phyloP scores from a whole-genome alignment of 2,888 invertebrate species.

The Agrochola macilenta region DNA sequence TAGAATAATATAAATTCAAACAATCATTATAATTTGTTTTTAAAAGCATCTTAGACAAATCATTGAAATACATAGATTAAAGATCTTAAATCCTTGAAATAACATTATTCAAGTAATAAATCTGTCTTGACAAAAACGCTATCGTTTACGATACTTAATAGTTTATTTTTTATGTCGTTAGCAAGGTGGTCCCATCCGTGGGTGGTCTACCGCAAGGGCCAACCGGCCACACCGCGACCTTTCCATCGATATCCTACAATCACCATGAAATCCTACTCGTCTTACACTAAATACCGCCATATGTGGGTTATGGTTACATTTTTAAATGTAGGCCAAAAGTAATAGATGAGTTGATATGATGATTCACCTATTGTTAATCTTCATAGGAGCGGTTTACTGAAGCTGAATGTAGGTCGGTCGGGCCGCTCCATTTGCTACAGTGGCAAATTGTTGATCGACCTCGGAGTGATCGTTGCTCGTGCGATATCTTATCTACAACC shows the following conservation, averaged over 20 bases:
- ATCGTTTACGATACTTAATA: conserved; percentile 73
- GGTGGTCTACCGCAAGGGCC: conserved; percentile 81
- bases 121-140: conserved; percentile 69
- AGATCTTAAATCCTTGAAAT: conserved; percentile 35
- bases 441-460: conserved; percentile 89
- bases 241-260: conserved; percentile 67
- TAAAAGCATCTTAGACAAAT: conserved; percentile 20
- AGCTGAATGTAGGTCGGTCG: conserved; percentile 87
- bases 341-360: conserved; percentile 80
- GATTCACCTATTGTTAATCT: conserved; percentile 86
- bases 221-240: conserved; percentile 66
- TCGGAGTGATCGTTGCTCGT: conserved; percentile 82
- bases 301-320: conserved; percentile 67
- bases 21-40: conserved; percentile 15
- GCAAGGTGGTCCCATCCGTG: conserved; percentile 77
- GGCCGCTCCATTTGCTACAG: conserved; percentile 88
- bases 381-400: conserved; percentile 86
- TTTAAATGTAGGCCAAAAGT: conserved; percentile 74
- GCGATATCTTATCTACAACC: conserved; percentile 85
- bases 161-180: conserved; percentile 73
- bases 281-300: conserved; percentile 63
- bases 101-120: conserved; percentile 49
- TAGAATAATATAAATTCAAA: conserved; percentile 9
- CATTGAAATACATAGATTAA: conserved; percentile 22
- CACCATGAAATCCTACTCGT: conserved; percentile 63